Evolutionary conservation across 1,140 invertebrate species (phyloP).

Genomic region (Tribolium castaneum): DNA sequence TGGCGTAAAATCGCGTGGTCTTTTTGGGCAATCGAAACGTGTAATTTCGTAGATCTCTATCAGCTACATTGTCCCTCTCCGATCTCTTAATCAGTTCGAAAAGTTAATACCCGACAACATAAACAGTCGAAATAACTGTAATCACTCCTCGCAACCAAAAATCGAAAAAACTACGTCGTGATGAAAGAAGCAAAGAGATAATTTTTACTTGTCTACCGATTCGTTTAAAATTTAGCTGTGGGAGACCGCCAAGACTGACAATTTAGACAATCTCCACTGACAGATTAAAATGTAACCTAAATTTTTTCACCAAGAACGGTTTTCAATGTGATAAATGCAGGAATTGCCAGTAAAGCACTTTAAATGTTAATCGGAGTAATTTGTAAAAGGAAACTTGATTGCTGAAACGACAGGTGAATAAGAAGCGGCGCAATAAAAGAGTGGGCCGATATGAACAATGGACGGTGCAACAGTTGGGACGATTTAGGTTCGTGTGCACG

Average conservation of each 20-base stretch:
- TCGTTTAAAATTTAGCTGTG: slow-evolving; percentile 28
- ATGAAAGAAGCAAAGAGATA: slow-evolving; percentile 29
- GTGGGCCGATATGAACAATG: not conserved
- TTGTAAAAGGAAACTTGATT: not conserved
- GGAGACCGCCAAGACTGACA: slow-evolving; percentile 15
- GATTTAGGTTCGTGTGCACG: not conserved
- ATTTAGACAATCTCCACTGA: slow-evolving; percentile 21
- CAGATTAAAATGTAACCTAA: slow-evolving; percentile 34
- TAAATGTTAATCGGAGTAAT: not conserved
- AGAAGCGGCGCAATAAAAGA: not conserved
- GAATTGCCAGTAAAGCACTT: not conserved
- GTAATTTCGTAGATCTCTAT: slow-evolving; percentile 2
- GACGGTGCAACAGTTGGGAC: not conserved
- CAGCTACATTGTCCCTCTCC: not conserved
- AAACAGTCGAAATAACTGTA: slow-evolving; percentile 8
- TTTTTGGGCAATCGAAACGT: not conserved
- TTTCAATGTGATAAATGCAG: not conserved
- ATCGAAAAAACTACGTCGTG: slow-evolving; percentile 6
- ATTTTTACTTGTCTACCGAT: slow-evolving; percentile 24
- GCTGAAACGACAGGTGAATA: not conserved
- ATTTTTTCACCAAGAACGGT: not conserved
- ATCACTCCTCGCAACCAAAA: not conserved
- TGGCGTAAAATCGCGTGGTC: not conserved
- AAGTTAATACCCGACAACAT: not conserved
- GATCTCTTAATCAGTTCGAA: not conserved